These are phyloP conservation scores for Hirtodrosophila histrioides DNA, from an alignment of 2,888 invertebrate species.

Conservation along the genomic window DNA sequence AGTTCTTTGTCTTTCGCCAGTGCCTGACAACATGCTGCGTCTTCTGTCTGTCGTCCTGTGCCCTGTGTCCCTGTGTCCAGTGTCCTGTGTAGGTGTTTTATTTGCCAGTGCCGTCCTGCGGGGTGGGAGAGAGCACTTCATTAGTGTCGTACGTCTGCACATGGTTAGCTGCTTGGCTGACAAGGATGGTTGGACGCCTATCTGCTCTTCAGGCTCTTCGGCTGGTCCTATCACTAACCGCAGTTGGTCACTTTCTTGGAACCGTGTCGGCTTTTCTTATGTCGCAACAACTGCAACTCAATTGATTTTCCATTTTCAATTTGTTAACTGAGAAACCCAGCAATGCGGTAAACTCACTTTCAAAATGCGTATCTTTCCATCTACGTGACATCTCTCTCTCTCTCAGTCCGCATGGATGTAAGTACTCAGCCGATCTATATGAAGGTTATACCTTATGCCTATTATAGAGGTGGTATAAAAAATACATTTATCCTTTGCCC, in stretches of 20 bases:
- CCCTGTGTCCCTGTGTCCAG: slow-evolving; percentile 2
- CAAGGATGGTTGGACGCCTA: not conserved
- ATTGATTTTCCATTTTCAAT: slow-evolving; percentile 50
- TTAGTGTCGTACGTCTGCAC: slow-evolving; percentile 63
- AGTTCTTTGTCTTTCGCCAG: slow-evolving; percentile 6
- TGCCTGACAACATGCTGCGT: slow-evolving; percentile 37
- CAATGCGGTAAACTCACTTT: slow-evolving; percentile 13
- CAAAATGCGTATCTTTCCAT: not conserved
- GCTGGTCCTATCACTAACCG: slow-evolving; percentile 62
- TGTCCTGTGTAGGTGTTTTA: slow-evolving; percentile 69
- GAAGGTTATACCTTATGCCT: too few species aligned
- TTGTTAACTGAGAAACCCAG: slow-evolving; percentile 16
- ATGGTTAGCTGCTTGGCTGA: slow-evolving; percentile 26
- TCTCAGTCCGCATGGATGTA: too few species aligned
- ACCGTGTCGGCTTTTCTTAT: slow-evolving; percentile 51
- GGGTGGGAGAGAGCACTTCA: slow-evolving; percentile 65
- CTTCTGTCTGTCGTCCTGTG: slow-evolving; percentile 7
- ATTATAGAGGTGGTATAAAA: too few species aligned
- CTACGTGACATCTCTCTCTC: too few species aligned
- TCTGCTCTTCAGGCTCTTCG: slow-evolving; percentile 2
- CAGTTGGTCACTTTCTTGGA: slow-evolving; percentile 75
- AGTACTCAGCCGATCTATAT: too few species aligned
- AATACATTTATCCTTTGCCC: too few species aligned
- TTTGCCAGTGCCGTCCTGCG: slow-evolving; percentile 49
- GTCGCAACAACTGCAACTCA: slow-evolving; percentile 47